These are phyloP conservation scores for Agriopis leucophaearia DNA, from an alignment of 2,888 invertebrate species.

Conservation along the genomic window DNA sequence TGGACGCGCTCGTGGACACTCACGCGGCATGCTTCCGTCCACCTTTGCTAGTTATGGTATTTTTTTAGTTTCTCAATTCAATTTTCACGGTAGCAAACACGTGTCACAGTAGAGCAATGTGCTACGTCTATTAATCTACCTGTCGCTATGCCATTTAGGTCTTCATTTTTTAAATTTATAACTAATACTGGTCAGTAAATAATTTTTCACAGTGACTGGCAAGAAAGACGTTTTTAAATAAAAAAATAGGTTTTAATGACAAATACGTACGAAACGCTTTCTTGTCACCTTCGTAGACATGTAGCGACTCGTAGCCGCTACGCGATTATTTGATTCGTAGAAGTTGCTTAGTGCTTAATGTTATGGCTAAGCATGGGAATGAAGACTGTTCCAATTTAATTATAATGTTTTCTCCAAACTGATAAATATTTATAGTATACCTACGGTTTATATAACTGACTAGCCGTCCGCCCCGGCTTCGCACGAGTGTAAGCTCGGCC, in stretches of 20 bases:
- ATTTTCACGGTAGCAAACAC: not conserved
- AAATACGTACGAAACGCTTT: not conserved
- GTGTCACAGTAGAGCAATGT: not conserved
- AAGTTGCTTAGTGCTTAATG: slow-evolving; percentile 9
- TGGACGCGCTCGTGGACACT: slow-evolving; percentile 38
- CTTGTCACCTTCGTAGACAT: slow-evolving; percentile 42
- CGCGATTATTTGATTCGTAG: slow-evolving; percentile 31
- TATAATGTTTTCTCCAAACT: not conserved
- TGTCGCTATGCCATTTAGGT: too few species aligned
- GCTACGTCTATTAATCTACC: not conserved
- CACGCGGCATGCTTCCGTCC: slow-evolving; percentile 17
- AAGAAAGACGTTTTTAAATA: not conserved
- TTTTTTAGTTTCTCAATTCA: not conserved
- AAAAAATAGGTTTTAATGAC: too few species aligned
- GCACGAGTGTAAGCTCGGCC: too few species aligned
- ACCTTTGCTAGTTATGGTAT: not conserved
- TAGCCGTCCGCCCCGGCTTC: too few species aligned
- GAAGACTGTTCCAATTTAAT: not conserved
- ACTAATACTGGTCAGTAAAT: not conserved
- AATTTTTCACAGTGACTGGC: not conserved
- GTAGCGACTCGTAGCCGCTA: slow-evolving; percentile 35
- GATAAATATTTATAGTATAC: not conserved
- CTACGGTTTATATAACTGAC: not conserved
- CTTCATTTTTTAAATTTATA: too few species aligned
- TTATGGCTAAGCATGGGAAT: not conserved